Base-by-base conservation (phyloP, 2,888 invertebrate genomes). In the Anoncus sp. region DNA sequence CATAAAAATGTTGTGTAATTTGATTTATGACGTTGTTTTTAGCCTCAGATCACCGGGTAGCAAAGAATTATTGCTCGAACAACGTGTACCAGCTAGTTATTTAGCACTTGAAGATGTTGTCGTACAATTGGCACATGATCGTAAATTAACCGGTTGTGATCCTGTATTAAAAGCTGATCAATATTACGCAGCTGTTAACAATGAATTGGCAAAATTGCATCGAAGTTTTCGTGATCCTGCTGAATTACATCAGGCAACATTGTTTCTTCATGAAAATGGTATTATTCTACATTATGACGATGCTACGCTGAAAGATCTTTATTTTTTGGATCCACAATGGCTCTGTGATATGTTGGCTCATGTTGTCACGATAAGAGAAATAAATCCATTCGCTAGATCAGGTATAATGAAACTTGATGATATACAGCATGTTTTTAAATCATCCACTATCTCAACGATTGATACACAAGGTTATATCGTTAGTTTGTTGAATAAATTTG, bases 261-360 rank as follows among this genome's bases (percentile, higher is more conserved):
- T 98, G 89, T 99, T 99, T 91, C 93, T 99, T 1, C 99, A 99
- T 89, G 99, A 99, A 87, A 99, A 99, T 91, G 99, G 98, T 94
- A 98, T 99, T 1, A 92, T 99, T 9, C 93, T 99, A 1, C 98
- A 98, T 90, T 98, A 98, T 86, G 98, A 98, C 85, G 98, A 98
- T 90, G 97, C 98, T 0, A 97, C 98, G 0, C 92, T 98, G 2
- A 96, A 97, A 88, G 98, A 99, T 92, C 93, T 98, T 62, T 99
- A 98, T 92, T 99, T 99, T 91, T 92, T 99, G 53, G 97, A 98
- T 91, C 99, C 99, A 0, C 99, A 99, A 90, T 99, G 99, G 99
- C 93, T 99, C 49, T 99, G 99, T 91, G 99, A 99, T 90, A 97
- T 99, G 94, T 91, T 99, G 45, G 98, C 99, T 0, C 98, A 98